A percentile compares a stretch with the other conserved stretches of the same genome.
Evolutionary conservation across 2,888 invertebrate genomes (phyloP).

Genomic region (Agrotis exclamationis): DNA sequence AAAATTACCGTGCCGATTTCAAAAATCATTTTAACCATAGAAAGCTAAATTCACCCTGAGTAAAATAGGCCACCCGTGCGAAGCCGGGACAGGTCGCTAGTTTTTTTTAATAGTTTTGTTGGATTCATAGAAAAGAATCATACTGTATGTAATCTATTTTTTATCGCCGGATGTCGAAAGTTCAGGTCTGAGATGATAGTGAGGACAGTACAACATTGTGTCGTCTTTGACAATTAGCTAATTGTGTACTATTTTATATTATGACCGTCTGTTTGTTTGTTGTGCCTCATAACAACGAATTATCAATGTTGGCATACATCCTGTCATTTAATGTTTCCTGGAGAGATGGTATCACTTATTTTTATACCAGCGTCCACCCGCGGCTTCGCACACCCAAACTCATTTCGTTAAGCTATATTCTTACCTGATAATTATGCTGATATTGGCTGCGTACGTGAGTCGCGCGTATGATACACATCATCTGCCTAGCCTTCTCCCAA

Average conservation of each 20-base stretch:
- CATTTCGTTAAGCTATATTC: no score
- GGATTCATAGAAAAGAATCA: conserved; percentile 4
- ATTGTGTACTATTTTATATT: conserved; percentile 3
- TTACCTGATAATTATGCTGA: no score
- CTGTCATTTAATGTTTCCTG: conserved; percentile 7
- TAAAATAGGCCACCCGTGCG: no score
- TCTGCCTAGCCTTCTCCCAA: no score
- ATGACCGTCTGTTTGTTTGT: conserved; percentile 15
- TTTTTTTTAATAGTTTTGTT: no score
- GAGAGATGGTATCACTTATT: background rate
- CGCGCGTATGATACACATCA: no score
- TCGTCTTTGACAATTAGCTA: conserved; percentile 15
- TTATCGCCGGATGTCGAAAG: conserved; percentile 22
- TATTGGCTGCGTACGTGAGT: no score
- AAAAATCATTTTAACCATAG: no score
- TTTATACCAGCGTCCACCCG: background rate
- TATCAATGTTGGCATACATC: conserved; percentile 21
- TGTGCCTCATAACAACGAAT: background rate
- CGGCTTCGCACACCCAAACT: no score
- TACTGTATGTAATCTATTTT: conserved; percentile 18
- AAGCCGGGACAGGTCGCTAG: no score
- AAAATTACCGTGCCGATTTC: no score
- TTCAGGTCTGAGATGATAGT: conserved; percentile 13
- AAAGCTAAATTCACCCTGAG: no score
- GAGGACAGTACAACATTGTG: conserved; percentile 13